Evolutionary conservation across 2,888 invertebrate genomes (phyloP), one percentile per base, ranked within the genome.

Genomic region (Sympetrum striolatum): DNA sequence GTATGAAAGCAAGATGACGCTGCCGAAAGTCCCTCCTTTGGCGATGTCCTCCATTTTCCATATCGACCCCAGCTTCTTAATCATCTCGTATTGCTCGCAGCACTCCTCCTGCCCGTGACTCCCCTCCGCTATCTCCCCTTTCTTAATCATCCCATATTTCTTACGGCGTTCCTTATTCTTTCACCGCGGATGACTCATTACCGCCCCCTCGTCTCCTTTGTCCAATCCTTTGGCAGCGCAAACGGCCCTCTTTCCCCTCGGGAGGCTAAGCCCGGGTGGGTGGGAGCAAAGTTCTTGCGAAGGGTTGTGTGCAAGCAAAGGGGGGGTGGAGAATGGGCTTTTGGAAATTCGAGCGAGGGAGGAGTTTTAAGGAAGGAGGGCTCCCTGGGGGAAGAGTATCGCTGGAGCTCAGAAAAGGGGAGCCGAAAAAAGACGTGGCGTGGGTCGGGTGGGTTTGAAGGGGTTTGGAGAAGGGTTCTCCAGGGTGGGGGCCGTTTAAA

Each of bases 271-370:
- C 81, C 48, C 18, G 48, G 81, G 81, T 81, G 48, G 81, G 81
- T 81, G 81, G 53, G 31, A 31, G 53, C n/a, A 31, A 81, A 81
- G 81, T 81, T 81, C 81, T 81, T 53, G 48, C 53, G 81, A 53
- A 81, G 31, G 53, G 81, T 80, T 37, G 80, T 37, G 80, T n/a
- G 64, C 64, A n/a, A 25, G 44, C 64, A 31, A 18, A 22, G 15
- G 37, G 80, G 15, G 80, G 37, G 31, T 15, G 35, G 35, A 82
- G 82, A 82, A 82, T 82, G 58, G 82, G 82, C 58, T 82, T 82
- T 53, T 31, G 82, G 58, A 82, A 82, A 82, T 82, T 82, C 35
- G 58, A 58, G 82, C 22, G 35, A 58, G 44, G 44, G 53, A 35
- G 60, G 86, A 37, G 60, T 35, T 25, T 25, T 35, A 58, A 82